Base-by-base conservation (phyloP, 2,888 invertebrate genomes). In the Lycia hirtaria region DNA sequence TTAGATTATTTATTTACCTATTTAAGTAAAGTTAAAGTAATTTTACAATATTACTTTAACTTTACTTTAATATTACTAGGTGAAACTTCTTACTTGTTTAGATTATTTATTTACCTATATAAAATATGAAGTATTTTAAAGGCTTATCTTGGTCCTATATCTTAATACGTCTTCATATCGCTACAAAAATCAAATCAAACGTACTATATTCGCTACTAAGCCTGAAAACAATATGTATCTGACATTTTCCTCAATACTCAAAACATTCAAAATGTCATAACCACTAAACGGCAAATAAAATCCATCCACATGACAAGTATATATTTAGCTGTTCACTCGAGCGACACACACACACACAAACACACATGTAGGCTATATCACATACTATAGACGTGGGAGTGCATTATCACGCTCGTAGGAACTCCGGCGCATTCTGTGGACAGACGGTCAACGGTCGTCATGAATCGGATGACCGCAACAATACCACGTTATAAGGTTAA, bases 311-410 rank as follows among this genome's bases (percentile, higher is more conserved):
- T 55, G 64, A 64, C 64, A 62, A 66, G 58, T 60, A 45, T 28
- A 10, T 40, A 22, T n/a, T n/a, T n/a, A n/a, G n/a, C n/a, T n/a
- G n/a, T n/a, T 52, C 65, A 62, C 19, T 56, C 33, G 51, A 63
- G 49, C 63, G 53, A 35, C 35, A 32, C 24, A 51, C 35, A 58
- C 32, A 56, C 40, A 44, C 30, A 43, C 38, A 40, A 52, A 56
- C 12, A 44, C n/a, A 52, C 38, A 33, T 22, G 28, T 19, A 26
- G 32, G 22, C 47, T 22, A 61, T 41, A 60, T 52, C 69, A 68
- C 64, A 64, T 59, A 62, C 60, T 64, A 61, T 67, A 43, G 47
- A 54, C 69, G 61, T 65, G 64, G 57, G 62, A 64, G 60, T 52
- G 55, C 50, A 33, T 52, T 60, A 64, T 67, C 65, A 65, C 65